Percentiles rank a stretch among this genome's conserved stretches.
Evolutionary conservation across 2,888 invertebrate genomes (phyloP).

Genomic region (Lydus trimaculatus): DNA sequence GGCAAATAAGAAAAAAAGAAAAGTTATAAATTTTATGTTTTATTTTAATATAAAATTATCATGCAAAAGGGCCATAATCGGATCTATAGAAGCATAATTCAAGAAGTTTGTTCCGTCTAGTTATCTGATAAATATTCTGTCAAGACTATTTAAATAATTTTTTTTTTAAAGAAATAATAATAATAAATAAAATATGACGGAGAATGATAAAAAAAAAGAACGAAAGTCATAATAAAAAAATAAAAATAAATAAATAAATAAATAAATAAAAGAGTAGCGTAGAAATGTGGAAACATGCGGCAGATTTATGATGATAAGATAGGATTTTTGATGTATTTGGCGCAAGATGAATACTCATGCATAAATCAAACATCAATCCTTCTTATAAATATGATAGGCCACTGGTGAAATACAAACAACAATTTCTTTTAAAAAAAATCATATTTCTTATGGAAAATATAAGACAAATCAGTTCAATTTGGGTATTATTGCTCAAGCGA

Average conservation of each 20-base stretch:
- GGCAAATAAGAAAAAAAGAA: background rate
- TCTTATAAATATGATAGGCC: constrained; percentile 1
- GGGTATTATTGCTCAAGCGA: constrained; percentile 5
- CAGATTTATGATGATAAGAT: constrained; percentile 31
- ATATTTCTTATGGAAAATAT: background rate
- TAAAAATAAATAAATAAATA: background rate
- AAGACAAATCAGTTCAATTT: background rate
- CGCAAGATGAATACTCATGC: constrained; percentile 26
- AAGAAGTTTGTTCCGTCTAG: constrained; percentile 12
- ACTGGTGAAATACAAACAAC: background rate
- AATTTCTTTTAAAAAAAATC: background rate
- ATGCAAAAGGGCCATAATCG: constrained; percentile 25
- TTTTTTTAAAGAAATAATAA: background rate
- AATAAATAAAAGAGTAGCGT: background rate
- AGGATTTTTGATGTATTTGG: constrained; percentile 30
- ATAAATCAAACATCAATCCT: constrained; percentile 26
- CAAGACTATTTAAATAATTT: constrained; percentile 20
- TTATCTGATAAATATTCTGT: constrained; percentile 21
- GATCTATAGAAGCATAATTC: constrained; percentile 18
- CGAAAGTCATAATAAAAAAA: background rate
- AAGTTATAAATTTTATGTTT: background rate
- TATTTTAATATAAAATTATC: constrained; percentile 1
- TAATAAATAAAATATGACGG: background rate
- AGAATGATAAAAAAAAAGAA: background rate
- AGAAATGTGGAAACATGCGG: background rate